Evolutionary conservation across 2,888 invertebrate genomes (phyloP), one percentile per base, ranked within the genome.

Genomic region (Tenthredo livida): DNA sequence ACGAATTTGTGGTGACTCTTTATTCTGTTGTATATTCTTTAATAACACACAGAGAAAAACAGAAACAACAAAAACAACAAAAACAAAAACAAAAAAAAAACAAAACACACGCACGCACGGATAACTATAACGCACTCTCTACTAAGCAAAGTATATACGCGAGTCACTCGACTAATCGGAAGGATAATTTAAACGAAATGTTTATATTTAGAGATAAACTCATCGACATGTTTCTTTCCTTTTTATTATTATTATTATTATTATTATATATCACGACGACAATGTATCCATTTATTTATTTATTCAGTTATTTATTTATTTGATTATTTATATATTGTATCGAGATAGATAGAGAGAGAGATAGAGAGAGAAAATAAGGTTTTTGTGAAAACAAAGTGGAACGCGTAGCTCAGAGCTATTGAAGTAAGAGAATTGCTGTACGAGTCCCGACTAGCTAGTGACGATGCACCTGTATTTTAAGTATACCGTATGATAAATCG

Each of bases 381-480:
- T 54, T 50, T 54, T 7, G 54, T 54, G 54, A 54, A 54, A 54
- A 54, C 54, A 54, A 54, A 54, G 54, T n/a, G n/a, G 54, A 54
- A 54, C 54, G 17, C n/a, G n/a, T n/a, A 29, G 1, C 29, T 29
- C 2, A 29, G 1, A 54, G 17, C 1, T 1, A 54, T 6, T 37
- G 6, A 54, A n/a, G 54, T 7, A 6, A 17, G 7, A 37, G 37
- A 37, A 37, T 37, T 37, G 33, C 33, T 2, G 3, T 33, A 33
- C 33, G 4, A 50, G 17, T 50, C 4, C 33, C 54, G 54, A 54
- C 54, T 54, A 54, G 1, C 29, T 33, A 33, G 54, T 54, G 54
- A 54, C 54, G 54, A 54, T 75, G 75, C 75, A 75, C 75, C 75
- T 75, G 75, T 75, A 43, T 54, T n/a, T 75, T 25, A 25, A 21